These are phyloP conservation scores for Pelecanoides urinatrix DNA, from an alignment of 2,113 vertebrate species.

Conservation along the genomic window DNA sequence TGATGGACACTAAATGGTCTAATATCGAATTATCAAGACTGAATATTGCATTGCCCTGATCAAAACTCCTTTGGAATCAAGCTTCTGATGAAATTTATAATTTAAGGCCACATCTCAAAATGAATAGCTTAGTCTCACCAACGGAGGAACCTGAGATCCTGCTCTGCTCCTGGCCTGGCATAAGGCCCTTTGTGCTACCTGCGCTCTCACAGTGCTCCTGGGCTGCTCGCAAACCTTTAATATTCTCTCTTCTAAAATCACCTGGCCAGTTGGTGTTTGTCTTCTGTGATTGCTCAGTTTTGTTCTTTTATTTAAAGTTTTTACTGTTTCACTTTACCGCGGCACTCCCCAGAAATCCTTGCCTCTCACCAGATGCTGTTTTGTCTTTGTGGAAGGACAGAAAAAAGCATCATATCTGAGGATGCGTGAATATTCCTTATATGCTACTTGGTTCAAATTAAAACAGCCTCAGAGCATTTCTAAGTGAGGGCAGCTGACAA, in stretches of 20 bases:
- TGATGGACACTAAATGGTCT: background rate
- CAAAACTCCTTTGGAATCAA: background rate
- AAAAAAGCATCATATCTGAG: background rate
- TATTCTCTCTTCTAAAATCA: background rate
- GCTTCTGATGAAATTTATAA: background rate
- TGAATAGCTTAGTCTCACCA: background rate
- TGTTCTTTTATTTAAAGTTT: background rate
- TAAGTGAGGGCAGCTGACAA: background rate
- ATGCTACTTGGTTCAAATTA: background rate
- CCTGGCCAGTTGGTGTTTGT: background rate
- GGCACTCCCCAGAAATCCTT: background rate
- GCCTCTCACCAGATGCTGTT: background rate
- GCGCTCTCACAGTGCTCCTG: background rate
- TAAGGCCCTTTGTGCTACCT: background rate
- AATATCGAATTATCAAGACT: background rate
- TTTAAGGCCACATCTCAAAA: background rate
- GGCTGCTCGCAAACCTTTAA: background rate
- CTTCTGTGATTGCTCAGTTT: background rate
- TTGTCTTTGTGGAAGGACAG: background rate
- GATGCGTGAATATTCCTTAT: background rate
- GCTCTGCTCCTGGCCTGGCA: background rate
- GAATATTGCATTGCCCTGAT: background rate
- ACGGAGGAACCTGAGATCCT: background rate
- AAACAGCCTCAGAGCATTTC: background rate
- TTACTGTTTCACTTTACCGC: background rate